Percentiles rank a stretch among this genome's conserved stretches.
These are phyloP conservation scores for Macroteleia sp. DNA, from an alignment of 2,888 invertebrate genomes.

Conservation along the genomic window DNA sequence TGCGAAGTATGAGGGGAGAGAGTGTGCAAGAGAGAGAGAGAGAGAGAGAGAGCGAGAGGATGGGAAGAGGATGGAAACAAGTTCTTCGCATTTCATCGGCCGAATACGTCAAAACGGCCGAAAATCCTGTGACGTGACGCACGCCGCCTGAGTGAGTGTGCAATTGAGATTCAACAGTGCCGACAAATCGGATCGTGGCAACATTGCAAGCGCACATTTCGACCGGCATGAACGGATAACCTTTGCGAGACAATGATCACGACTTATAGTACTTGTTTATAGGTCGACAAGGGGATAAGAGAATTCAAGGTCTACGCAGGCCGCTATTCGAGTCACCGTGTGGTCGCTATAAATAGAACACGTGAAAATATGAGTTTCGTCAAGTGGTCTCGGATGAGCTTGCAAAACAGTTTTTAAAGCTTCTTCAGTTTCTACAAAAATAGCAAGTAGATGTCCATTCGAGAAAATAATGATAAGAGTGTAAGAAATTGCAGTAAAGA, in stretches of 20 bases:
- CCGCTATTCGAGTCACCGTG: conserved; percentile 19
- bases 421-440: too few species aligned
- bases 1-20: neutral
- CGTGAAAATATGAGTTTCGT: conserved; percentile 21
- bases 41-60: conserved; percentile 31
- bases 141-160: conserved; percentile 21
- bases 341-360: conserved; percentile 39
- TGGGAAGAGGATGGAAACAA: conserved; percentile 9
- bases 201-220: conserved; percentile 46
- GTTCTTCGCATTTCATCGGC: conserved; percentile 47
- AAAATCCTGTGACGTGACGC: conserved; percentile 49
- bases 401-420: too few species aligned
- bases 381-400: conserved; percentile 9
- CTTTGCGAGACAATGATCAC: conserved; percentile 44
- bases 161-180: conserved; percentile 24
- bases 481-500: too few species aligned
- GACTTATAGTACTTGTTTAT: conserved; percentile 42
- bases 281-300: conserved; percentile 44
- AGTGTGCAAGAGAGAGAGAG: conserved; percentile 10
- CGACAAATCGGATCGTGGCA: conserved; percentile 30
- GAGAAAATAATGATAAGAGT: too few species aligned
- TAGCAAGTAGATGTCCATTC: too few species aligned
- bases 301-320: conserved; percentile 54
- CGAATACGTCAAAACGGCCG: conserved; percentile 58
- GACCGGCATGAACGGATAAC: conserved; percentile 29